phyloP scores from a whole-genome alignment of 2,797 vertebrate species.

The Typhlichthys subterraneus region DNA sequence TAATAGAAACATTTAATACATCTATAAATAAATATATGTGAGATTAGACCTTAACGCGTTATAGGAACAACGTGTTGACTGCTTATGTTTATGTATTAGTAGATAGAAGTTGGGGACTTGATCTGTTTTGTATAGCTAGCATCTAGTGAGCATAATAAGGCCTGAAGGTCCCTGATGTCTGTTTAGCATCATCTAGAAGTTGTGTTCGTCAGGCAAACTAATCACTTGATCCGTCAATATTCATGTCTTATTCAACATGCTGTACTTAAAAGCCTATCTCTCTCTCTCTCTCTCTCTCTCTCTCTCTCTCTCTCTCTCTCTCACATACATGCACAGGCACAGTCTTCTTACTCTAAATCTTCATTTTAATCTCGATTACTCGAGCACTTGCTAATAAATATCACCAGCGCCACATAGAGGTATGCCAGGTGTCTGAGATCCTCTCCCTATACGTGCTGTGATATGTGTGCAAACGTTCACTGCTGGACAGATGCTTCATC shows the following conservation, averaged over 20 bases:
- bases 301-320: constrained; percentile 12
- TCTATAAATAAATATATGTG: too few relatives aligned
- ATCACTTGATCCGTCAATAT: too few relatives aligned
- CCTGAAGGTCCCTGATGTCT: constrained; percentile 39
- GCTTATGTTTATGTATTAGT: too few relatives aligned
- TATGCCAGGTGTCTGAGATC: constrained; percentile 46
- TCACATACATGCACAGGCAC: too few relatives aligned
- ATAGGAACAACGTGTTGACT: too few relatives aligned
- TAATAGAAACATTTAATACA: too few relatives aligned
- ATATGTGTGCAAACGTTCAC: constrained; percentile 22
- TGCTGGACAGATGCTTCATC: background rate
- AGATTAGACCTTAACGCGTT: too few relatives aligned
- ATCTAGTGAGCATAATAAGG: too few relatives aligned
- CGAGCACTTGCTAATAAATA: constrained; percentile 45
- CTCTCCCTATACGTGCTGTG: constrained; percentile 15
- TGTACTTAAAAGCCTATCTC: constrained; percentile 11
- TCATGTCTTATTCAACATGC: too few relatives aligned
- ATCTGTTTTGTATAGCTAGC: too few relatives aligned
- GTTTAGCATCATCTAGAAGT: constrained; percentile 42
- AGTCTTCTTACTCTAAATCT: background rate
- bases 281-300: constrained; percentile 21
- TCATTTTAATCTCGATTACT: constrained; percentile 34
- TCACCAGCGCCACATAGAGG: constrained; percentile 22
- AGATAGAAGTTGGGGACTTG: too few relatives aligned
- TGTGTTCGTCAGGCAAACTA: too few relatives aligned